phyloP scores from a whole-genome alignment of 2,888 invertebrate species.

The Aphelenchoides bicaudatus region DNA sequence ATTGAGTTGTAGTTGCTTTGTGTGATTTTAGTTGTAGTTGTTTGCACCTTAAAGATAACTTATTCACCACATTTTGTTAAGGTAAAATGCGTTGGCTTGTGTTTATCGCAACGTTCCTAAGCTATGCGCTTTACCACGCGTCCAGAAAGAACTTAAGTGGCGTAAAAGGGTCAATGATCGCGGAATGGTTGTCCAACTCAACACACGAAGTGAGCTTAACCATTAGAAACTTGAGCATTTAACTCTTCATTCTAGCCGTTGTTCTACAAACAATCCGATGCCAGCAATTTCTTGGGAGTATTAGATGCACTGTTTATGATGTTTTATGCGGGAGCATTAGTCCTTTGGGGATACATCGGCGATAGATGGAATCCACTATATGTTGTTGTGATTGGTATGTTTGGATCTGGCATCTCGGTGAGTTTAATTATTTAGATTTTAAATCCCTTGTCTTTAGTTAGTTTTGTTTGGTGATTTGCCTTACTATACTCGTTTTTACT shows the following conservation, averaged over 20 bases:
- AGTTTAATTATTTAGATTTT: constrained; percentile 28
- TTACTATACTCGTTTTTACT: constrained; percentile 63
- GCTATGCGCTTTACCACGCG: constrained; percentile 57
- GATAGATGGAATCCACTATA: constrained; percentile 63
- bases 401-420: constrained; percentile 62
- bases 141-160: constrained; percentile 54
- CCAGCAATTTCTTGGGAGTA: constrained; percentile 56
- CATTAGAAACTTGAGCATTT: constrained; percentile 6
- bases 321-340: constrained; percentile 59
- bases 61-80: no score
- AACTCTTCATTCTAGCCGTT: constrained; percentile 34
- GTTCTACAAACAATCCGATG: constrained; percentile 44
- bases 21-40: no score
- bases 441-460: constrained; percentile 46
- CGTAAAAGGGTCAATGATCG: constrained; percentile 53
- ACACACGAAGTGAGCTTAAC: constrained; percentile 32
- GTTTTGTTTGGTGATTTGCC: constrained; percentile 64
- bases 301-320: constrained; percentile 59
- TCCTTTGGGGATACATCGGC: constrained; percentile 64
- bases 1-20: no score
- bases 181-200: constrained; percentile 51
- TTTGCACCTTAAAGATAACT: no score
- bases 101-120: constrained; percentile 47
- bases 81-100: constrained; percentile 41
- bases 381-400: constrained; percentile 64